Percentiles rank a stretch among this genome's conserved stretches.
Evolutionary conservation across 2,113 vertebrate genomes (phyloP).

Genomic region (Corvus cornix): DNA sequence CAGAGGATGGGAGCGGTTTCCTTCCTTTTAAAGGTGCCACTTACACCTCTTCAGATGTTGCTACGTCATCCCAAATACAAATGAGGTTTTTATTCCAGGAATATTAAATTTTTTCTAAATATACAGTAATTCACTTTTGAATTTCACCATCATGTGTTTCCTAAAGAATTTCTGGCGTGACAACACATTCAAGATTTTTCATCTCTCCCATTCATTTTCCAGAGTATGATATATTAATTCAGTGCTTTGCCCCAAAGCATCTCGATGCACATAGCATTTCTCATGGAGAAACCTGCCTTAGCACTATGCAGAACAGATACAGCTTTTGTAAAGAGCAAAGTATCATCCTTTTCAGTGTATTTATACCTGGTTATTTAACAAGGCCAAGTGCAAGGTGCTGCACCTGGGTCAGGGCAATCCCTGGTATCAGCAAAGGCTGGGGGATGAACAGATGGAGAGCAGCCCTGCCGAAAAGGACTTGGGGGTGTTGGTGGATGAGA

Average conservation of each 20-base stretch:
- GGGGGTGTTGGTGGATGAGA: neutral
- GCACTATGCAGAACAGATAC: accelerated
- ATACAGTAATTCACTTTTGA: neutral
- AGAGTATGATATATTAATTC: neutral
- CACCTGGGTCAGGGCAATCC: neutral
- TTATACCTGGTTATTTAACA: neutral
- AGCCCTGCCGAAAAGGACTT: accelerated
- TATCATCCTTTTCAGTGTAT: neutral
- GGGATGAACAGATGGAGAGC: accelerated
- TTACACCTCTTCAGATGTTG: neutral
- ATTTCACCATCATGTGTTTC: neutral
- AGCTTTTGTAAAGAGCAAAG: neutral
- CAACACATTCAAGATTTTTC: neutral
- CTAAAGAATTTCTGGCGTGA: neutral
- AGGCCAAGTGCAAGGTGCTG: accelerated
- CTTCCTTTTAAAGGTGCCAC: neutral
- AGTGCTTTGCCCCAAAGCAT: neutral
- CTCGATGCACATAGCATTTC: accelerated
- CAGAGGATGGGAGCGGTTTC: neutral
- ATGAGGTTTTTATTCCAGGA: neutral
- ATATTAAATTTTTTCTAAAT: neutral
- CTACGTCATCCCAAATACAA: neutral
- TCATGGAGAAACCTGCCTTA: neutral
- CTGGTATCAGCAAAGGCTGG: accelerated
- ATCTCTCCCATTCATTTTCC: neutral